Evolutionary conservation across 1,140 invertebrate species (phyloP).

Genomic region (Augochlora pura): DNA sequence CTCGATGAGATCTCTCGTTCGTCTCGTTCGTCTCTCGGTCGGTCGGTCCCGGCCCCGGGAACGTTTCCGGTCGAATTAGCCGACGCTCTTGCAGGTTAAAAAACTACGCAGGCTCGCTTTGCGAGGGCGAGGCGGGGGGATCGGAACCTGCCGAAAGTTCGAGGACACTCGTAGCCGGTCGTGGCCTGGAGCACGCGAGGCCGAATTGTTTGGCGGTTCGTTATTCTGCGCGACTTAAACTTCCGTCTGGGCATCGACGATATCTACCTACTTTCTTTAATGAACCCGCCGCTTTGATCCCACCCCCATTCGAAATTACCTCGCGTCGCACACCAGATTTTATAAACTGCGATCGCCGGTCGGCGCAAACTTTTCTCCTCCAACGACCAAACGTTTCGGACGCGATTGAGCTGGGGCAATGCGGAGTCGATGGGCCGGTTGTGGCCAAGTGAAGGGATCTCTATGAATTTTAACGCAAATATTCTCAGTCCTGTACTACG

Average conservation of each 20-base stretch:
- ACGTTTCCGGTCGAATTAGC: background rate
- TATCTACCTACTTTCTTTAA: background rate
- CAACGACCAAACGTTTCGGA: no score
- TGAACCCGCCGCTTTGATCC: slow-evolving; percentile 1
- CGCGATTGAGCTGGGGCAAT: no score
- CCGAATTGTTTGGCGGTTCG: background rate
- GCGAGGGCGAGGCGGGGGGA: no score
- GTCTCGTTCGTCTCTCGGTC: background rate
- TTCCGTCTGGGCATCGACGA: background rate
- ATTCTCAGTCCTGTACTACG: no score
- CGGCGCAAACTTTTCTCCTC: no score
- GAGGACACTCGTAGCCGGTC: background rate
- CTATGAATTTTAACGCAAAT: no score
- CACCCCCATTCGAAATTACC: no score
- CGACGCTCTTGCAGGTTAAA: background rate
- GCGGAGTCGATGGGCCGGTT: no score
- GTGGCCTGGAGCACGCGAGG: no score
- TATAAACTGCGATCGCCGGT: no score
- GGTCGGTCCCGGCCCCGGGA: background rate
- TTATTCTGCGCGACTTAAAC: slow-evolving; percentile 3
- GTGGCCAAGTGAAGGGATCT: no score
- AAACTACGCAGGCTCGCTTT: background rate
- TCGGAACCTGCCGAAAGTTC: slow-evolving; percentile 7
- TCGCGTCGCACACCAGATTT: no score
- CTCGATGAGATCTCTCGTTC: background rate